Evolutionary conservation across 2,113 vertebrate genomes (phyloP), one percentile per base, ranked within the genome.

Genomic region (Myrmecobius fasciatus): DNA sequence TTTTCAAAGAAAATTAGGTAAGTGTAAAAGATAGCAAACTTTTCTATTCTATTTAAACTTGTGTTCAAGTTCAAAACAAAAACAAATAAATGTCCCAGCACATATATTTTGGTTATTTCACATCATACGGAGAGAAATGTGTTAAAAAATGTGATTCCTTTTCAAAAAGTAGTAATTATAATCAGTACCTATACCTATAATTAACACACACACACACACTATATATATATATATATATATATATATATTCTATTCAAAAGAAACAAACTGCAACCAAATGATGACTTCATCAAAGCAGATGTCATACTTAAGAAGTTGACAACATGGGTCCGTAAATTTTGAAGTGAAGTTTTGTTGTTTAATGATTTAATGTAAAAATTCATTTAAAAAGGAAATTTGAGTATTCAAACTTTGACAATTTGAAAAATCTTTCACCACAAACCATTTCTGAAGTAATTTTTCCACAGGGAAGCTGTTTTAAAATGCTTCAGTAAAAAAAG

Each of bases 191-290:
- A n/a, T n/a, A n/a, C n/a, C n/a, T n/a, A n/a, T n/a, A n/a, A n/a
- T n/a, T n/a, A n/a, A n/a, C n/a, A n/a, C n/a, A n/a, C n/a, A n/a
- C n/a, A n/a, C n/a, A n/a, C n/a, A n/a, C n/a, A n/a, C n/a, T n/a
- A n/a, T n/a, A n/a, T n/a, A n/a, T n/a, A n/a, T n/a, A n/a, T n/a
- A n/a, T n/a, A n/a, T n/a, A n/a, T n/a, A n/a, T n/a, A n/a, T n/a
- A n/a, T n/a, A n/a, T n/a, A n/a, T n/a, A n/a, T n/a, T n/a, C 52
- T 93, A 89, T 94, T 96, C 24, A 92, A 53, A 94, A 89, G 91
- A 92, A 60, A 49, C 83, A 48, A 28, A 8, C 89, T 92, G 89
- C 14, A 91, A 7, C 89, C 60, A 89, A 89, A 91, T 43, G 20
- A 25, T 51, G 88, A 93, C 26, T 93, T 92, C 54, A 93, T 36